Evolutionary conservation across 2,888 invertebrate species (phyloP), one percentile per base, ranked within the genome.

Genomic region (Protonemura montana): DNA sequence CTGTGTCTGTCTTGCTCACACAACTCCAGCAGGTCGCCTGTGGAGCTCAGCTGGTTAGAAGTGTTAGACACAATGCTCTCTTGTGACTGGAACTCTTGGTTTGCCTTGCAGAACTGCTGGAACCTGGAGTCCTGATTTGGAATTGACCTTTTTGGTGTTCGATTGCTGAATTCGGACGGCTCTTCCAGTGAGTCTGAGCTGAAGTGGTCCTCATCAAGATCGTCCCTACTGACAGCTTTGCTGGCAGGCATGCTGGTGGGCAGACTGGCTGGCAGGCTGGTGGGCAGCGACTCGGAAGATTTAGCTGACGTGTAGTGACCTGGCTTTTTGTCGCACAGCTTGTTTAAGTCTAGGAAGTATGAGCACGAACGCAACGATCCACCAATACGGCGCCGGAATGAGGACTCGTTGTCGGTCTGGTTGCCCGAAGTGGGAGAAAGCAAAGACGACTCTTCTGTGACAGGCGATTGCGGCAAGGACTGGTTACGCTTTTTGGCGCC

Each of bases 391-490:
- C 85, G 80, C 28, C 77, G 76, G 5, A 85, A 41, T 25, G 85
- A 42, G 13, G 85, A 77, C 76, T 87, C 88, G 81, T 86, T 84
- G 76, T 87, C 87, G 16, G 88, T 87, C n/a, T 85, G 84, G 76
- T 87, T 88, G 41, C 80, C 85, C 16, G 59, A 59, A 27, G 87
- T 87, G n/a, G 88, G 87, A 30, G 88, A 87, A 59, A 85, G 82
- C 13, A 87, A 7, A 10, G 59, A 59, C 13, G 59, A 59, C 28
- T 96, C 96, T 90, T 97, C 97, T 85, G 95, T 96, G 0, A 96
- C 96, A 0, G 97, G 97, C 0, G 96, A 96, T 0, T 96, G 96
- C 0, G 96, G 96, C 88, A 97, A 94, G 3, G 96, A 96, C n/a
- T 88, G 87, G 78, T 88, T 88, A 0, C 41, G 21, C 35, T 85